Evolutionary conservation across 2,797 vertebrate species (phyloP).

Genomic region (Onychomys torridus): DNA sequence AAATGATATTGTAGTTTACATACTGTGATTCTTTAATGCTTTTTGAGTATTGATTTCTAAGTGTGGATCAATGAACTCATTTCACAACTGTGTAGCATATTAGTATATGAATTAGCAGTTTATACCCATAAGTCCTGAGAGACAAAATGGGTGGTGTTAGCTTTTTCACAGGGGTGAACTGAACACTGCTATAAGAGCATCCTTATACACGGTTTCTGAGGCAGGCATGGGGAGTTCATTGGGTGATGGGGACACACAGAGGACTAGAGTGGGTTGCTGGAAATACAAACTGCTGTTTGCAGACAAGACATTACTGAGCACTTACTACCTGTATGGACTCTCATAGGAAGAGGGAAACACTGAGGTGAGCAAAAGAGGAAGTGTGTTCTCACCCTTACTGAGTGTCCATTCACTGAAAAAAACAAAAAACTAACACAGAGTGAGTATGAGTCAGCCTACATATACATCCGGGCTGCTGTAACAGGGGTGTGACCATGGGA

Average conservation of each 20-base stretch:
- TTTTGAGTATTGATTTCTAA: not conserved
- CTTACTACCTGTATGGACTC: not conserved
- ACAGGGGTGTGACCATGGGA: not conserved
- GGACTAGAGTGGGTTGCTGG: not conserved
- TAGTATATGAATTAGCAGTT: not conserved
- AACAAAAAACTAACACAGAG: not conserved
- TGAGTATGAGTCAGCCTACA: not conserved
- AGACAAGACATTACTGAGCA: not conserved
- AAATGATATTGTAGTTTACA: not conserved
- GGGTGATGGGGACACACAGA: not conserved
- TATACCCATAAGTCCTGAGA: not conserved
- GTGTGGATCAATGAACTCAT: not conserved
- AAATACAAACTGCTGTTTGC: not conserved
- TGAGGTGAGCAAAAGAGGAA: not conserved
- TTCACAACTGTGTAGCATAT: not conserved
- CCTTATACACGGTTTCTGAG: not conserved
- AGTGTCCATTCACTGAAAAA: not conserved
- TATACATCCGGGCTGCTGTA: not conserved
- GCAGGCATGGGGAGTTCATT: not conserved
- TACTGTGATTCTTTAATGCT: not conserved
- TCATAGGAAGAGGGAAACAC: not conserved
- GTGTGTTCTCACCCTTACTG: rapidly evolving
- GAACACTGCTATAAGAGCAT: not conserved
- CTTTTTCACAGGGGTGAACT: not conserved
- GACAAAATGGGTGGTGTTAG: not conserved